phyloP scores from a whole-genome alignment of 2,888 invertebrate genomes.

The Aelia acuminata region DNA sequence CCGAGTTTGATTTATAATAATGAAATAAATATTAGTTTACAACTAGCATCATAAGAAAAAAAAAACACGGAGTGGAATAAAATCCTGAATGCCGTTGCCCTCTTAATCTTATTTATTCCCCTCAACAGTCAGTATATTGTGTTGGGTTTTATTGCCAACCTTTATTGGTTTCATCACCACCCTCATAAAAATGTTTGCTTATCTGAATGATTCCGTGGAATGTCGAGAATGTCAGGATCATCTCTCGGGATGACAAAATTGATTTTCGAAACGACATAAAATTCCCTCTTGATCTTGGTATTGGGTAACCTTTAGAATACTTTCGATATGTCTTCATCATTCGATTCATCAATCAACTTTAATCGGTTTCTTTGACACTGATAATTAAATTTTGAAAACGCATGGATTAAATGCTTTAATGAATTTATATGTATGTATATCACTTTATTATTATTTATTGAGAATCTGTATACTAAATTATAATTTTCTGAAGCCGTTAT shows the following conservation, averaged over 20 bases:
- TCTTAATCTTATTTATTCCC: slow-evolving; percentile 15
- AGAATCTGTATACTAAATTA: too few relatives aligned
- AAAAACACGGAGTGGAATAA: background rate
- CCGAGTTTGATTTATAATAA: too few relatives aligned
- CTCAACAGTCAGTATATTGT: slow-evolving; percentile 27
- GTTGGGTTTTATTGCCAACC: slow-evolving; percentile 33
- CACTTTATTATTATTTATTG: too few relatives aligned
- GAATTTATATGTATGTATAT: too few relatives aligned
- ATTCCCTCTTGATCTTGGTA: background rate
- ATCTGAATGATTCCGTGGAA: slow-evolving; percentile 41
- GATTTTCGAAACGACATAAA: slow-evolving; percentile 27
- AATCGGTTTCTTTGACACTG: too few relatives aligned
- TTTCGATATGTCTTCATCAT: background rate
- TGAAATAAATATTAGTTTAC: background rate
- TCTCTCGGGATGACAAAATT: background rate
- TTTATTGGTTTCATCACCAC: slow-evolving; percentile 20
- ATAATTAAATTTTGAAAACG: too few relatives aligned
- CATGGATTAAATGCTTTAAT: too few relatives aligned
- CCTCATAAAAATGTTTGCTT: slow-evolving; percentile 38
- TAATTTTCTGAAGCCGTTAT: too few relatives aligned
- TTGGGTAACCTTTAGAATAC: background rate
- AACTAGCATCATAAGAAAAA: background rate
- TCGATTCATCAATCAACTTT: background rate
- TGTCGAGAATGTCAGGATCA: background rate
- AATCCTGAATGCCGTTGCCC: background rate